phyloP scores from a whole-genome alignment of 2,113 vertebrate genomes.

The Oncorhynchus masou region DNA sequence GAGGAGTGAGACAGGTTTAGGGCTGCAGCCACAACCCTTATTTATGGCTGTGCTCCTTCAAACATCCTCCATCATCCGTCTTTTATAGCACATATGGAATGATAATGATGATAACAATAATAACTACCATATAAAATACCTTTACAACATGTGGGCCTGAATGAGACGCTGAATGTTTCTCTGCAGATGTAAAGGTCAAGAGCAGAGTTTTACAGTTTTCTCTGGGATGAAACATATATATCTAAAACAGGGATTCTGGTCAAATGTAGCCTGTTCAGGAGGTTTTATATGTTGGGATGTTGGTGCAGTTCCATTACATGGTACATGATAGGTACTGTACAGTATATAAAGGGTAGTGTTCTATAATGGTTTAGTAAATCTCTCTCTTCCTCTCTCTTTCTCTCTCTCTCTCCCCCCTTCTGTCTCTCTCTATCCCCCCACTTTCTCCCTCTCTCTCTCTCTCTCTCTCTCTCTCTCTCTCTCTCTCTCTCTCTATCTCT shows the following conservation, averaged over 20 bases:
- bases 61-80: constrained; percentile 55
- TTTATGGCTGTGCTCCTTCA: constrained; percentile 55
- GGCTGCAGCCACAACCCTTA: constrained; percentile 47
- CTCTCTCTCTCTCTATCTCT: too few relatives aligned
- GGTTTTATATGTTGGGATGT: background rate
- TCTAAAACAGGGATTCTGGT: constrained; percentile 43
- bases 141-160: constrained; percentile 48
- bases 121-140: constrained; percentile 65
- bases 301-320: background rate
- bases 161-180: constrained; percentile 42
- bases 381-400: background rate
- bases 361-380: too few relatives aligned
- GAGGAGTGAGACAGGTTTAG: constrained; percentile 58
- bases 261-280: background rate
- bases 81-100: constrained; percentile 53
- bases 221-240: constrained; percentile 48
- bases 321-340: background rate
- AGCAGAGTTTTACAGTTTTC: constrained; percentile 18
- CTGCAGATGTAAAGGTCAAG: constrained; percentile 29
- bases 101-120: constrained; percentile 65
- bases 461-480: background rate
- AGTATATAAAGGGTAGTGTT: background rate
- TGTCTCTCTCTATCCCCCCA: too few relatives aligned
- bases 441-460: too few relatives aligned
- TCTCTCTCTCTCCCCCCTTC: too few relatives aligned